Base-by-base conservation (phyloP, 2,888 invertebrate genomes). In the Antitype chi region DNA sequence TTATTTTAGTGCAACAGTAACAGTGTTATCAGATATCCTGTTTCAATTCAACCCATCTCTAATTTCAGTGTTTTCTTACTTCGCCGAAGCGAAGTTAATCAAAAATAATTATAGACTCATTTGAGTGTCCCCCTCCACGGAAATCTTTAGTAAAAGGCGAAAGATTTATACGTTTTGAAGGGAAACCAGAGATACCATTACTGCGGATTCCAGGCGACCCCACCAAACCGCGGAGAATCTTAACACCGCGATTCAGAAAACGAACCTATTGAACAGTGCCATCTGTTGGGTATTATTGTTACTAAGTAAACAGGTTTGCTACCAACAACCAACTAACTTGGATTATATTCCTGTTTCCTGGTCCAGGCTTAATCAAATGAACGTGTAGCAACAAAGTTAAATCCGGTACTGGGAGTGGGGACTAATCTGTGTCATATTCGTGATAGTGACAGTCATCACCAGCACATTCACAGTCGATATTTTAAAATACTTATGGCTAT, bases 91-190 rank as follows among this genome's bases (percentile, higher is more conserved):
- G 13, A 74, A 57, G 49, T 32, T 53, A 23, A 60, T 23, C 43
- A 68, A 79, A 80, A 80, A 80, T 67, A 49, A 4, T 23, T 49
- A 23, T 49, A 66, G 66, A 97, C 97, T 97, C 97, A 97, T 97
- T 97, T 97, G 97, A 97, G 97, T 97, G 97, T 96, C 96, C 97
- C 97, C 97, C 97, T 97, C 97, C 97, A 97, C 97, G 97, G 97
- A 97, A 97, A 97, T 97, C 97, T 97, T 97, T 97, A 98, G 97
- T 97, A 97, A 98, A 97, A 97, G 97, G 97, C 97, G 97, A 97
- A 98, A 97, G 97, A 97, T 98, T 97, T 98, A 97, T 97, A 93
- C 97, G 97, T 97, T 94, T 94, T 97, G 97, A 97, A 97, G 97
- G 97, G 97, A 97, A 97, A 96, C 97, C 97, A 97, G 97, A 97